These are phyloP conservation scores for Hydriomena furcata DNA, from an alignment of 2,888 invertebrate genomes.

Conservation along the genomic window DNA sequence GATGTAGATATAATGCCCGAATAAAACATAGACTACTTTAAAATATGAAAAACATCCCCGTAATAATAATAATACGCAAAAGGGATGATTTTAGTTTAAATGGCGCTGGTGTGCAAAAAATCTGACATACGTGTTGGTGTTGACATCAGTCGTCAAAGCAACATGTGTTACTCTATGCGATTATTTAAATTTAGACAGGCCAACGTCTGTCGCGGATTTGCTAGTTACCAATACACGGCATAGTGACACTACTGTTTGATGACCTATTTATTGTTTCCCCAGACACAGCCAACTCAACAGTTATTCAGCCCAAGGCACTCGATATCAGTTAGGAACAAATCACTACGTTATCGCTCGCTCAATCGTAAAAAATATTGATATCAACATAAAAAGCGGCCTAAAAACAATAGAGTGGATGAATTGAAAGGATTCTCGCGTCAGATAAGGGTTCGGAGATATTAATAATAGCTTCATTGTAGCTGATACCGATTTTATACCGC, in stretches of 20 bases:
- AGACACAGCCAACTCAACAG: conserved; percentile 59
- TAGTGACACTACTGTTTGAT: neutral
- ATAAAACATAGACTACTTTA: too few species aligned
- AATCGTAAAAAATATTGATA: conserved; percentile 82
- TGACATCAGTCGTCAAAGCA: too few species aligned
- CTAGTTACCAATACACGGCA: too few species aligned
- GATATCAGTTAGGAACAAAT: conserved; percentile 79
- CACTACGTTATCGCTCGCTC: conserved; percentile 77
- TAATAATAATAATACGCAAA: too few species aligned
- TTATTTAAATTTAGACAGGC: too few species aligned
- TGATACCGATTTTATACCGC: conserved; percentile 44
- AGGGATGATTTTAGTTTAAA: too few species aligned
- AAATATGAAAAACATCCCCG: too few species aligned
- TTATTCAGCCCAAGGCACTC: conserved; percentile 33
- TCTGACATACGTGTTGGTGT: too few species aligned
- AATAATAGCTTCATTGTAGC: conserved; percentile 75
- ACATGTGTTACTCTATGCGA: too few species aligned
- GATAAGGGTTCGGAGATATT: conserved; percentile 73
- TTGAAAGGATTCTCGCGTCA: conserved; percentile 77
- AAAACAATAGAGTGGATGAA: conserved; percentile 81
- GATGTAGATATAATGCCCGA: too few species aligned
- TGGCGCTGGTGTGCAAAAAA: too few species aligned
- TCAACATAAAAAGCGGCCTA: conserved; percentile 78
- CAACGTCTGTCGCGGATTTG: too few species aligned
- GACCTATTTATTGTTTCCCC: conserved; percentile 37